Percentiles rank a stretch among this genome's conserved stretches.
Conservation (phyloP, 2,888 invertebrate genomes). For the Boloria euphrosyne region DNA sequence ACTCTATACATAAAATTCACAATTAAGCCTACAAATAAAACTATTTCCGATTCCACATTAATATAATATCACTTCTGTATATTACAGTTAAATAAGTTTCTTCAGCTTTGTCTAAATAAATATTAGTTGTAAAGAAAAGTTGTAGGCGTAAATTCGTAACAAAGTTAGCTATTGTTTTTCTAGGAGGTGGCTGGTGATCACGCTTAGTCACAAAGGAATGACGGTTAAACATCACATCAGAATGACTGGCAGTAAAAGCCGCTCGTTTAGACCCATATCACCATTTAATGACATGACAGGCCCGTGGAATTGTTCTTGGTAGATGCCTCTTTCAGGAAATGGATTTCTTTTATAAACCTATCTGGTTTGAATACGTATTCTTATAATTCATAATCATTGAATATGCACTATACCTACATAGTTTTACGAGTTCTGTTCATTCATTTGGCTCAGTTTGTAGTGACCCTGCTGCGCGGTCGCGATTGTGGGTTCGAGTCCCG, state of each 20-base stretch:
- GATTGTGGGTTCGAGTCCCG: no score
- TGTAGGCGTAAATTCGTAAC: no score
- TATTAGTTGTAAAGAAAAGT: no score
- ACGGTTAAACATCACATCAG: slow-evolving; percentile 39
- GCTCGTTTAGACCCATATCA: slow-evolving; percentile 48
- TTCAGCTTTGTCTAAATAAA: no score
- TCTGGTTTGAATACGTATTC: slow-evolving; percentile 5
- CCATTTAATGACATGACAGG: slow-evolving; percentile 55
- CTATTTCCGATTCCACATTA: no score
- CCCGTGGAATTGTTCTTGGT: slow-evolving; percentile 46
- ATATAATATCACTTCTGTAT: no score
- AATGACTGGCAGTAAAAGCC: slow-evolving; percentile 43
- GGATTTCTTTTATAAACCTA: slow-evolving; percentile 12
- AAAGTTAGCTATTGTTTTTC: slow-evolving; percentile 14
- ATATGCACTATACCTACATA: not conserved
- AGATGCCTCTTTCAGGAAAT: slow-evolving; percentile 34
- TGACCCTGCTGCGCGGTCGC: no score
- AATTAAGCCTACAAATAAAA: no score
- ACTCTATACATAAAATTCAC: no score
- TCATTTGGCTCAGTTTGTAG: no score
- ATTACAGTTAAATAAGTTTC: no score
- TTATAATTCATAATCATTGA: not conserved
- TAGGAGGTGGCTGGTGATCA: slow-evolving; percentile 15
- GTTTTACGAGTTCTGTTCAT: no score
- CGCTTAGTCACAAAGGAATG: slow-evolving; percentile 32